These are phyloP conservation scores for Eurytoma californica DNA, from an alignment of 2,888 invertebrate genomes.

Conservation along the genomic window DNA sequence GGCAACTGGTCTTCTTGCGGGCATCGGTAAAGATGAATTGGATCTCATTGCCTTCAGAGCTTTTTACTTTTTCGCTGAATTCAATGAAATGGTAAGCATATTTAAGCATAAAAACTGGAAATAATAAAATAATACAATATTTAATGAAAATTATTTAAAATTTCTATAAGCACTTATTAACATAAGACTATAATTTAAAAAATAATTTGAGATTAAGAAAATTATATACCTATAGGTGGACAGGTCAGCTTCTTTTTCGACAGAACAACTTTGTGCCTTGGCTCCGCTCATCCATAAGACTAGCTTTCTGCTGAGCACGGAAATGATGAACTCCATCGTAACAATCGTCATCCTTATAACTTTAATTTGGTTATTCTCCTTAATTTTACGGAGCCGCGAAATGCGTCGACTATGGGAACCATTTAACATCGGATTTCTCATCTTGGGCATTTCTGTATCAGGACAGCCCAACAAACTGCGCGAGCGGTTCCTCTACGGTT, in stretches of 20 bases:
- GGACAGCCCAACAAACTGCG: neutral
- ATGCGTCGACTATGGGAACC: slow-evolving; percentile 10
- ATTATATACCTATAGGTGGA: neutral
- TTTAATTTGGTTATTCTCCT: neutral
- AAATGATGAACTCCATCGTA: neutral
- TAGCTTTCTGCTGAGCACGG: neutral
- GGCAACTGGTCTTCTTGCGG: slow-evolving; percentile 17
- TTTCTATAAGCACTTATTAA: too few relatives aligned
- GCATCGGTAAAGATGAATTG: neutral
- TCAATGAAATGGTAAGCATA: neutral
- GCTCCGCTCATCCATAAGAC: slow-evolving; percentile 6
- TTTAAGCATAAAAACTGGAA: too few relatives aligned
- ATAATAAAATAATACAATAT: too few relatives aligned
- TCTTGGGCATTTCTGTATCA: slow-evolving; percentile 7
- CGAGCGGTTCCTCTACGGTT: slow-evolving; percentile 25
- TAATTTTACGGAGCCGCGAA: neutral
- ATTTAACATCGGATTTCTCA: neutral
- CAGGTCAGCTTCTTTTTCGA: neutral
- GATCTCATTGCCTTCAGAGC: slow-evolving; percentile 37
- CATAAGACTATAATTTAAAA: too few relatives aligned
- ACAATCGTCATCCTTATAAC: neutral
- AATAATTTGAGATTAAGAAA: too few relatives aligned
- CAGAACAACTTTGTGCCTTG: slow-evolving; percentile 5
- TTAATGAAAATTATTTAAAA: too few relatives aligned
- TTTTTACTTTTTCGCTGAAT: slow-evolving; percentile 13